phyloP scores from a whole-genome alignment of 2,113 vertebrate species.

The Coryphaenoides rupestris region DNA sequence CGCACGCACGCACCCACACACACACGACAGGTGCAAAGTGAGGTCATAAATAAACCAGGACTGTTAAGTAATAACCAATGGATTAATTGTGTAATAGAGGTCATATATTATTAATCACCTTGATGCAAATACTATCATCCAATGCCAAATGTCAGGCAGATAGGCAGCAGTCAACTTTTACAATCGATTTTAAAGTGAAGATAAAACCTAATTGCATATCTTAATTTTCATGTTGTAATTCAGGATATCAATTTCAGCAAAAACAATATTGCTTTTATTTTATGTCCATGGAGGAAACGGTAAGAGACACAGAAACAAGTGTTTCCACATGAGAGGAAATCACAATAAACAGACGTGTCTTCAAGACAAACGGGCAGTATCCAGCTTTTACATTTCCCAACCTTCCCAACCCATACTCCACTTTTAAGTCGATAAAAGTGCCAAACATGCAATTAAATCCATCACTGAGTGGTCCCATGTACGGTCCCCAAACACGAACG shows the following conservation, averaged over 20 bases:
- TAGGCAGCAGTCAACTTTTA: neutral
- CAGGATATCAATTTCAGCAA: too few relatives aligned
- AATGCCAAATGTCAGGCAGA: too few relatives aligned
- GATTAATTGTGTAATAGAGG: conserved; percentile 17
- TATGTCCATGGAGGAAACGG: conserved; percentile 14
- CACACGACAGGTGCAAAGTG: conserved; percentile 31
- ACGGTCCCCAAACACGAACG: too few relatives aligned
- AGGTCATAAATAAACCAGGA: conserved; percentile 20
- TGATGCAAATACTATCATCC: conserved; percentile 41
- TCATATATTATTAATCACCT: conserved; percentile 66
- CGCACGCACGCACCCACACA: neutral
- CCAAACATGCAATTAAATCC: neutral
- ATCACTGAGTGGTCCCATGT: conserved; percentile 8
- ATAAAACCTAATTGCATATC: too few relatives aligned
- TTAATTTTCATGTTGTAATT: too few relatives aligned
- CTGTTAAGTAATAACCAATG: neutral
- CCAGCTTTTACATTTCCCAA: conserved; percentile 27
- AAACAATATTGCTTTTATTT: too few relatives aligned
- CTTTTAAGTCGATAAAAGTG: too few relatives aligned
- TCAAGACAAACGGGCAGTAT: conserved; percentile 19
- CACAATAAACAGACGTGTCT: conserved; percentile 40
- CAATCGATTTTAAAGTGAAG: neutral
- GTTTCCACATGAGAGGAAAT: conserved; percentile 37
- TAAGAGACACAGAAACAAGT: conserved; percentile 20
- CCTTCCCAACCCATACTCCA: too few relatives aligned